Percentiles rank a stretch among this genome's conserved stretches.
phyloP scores from a whole-genome alignment of 2,797 vertebrate species.

The Sebastes oblongus region DNA sequence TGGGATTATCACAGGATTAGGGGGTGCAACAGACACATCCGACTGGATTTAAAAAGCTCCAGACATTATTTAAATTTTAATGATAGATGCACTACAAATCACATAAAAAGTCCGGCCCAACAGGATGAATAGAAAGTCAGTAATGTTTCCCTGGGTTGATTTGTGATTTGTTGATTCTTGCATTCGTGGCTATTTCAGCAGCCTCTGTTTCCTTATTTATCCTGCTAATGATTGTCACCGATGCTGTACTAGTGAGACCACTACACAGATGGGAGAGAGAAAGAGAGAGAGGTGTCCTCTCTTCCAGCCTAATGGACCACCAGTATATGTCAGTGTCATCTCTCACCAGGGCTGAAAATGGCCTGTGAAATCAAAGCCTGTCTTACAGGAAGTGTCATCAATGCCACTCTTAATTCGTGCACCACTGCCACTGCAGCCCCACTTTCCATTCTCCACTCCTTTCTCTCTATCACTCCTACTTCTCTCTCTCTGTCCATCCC shows the following conservation, averaged over 20 bases:
- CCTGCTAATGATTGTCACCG: slow-evolving; percentile 48
- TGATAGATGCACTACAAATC: not conserved
- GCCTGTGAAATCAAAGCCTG: slow-evolving; percentile 79
- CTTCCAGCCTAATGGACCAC: slow-evolving; percentile 66
- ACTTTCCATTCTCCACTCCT: slow-evolving; percentile 36
- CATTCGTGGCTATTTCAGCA: slow-evolving; percentile 26
- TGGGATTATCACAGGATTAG: slow-evolving; percentile 77
- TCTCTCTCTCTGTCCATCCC: not conserved
- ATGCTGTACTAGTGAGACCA: slow-evolving; percentile 31
- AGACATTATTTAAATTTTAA: slow-evolving; percentile 33
- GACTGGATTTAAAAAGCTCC: slow-evolving; percentile 16
- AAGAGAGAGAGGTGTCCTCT: slow-evolving; percentile 40
- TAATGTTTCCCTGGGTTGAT: not conserved
- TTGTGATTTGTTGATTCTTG: not conserved
- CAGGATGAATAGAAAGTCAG: not conserved
- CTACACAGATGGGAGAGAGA: slow-evolving; percentile 15
- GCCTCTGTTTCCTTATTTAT: slow-evolving; percentile 47
- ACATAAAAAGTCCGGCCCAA: not conserved
- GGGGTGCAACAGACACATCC: slow-evolving; percentile 19
- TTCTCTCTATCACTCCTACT: slow-evolving; percentile 7
- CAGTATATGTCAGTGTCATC: slow-evolving; percentile 71
- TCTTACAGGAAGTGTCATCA: slow-evolving; percentile 82
- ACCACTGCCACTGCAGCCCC: slow-evolving; percentile 48
- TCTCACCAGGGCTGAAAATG: slow-evolving; percentile 75
- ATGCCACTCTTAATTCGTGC: slow-evolving; percentile 73